Percentiles rank a stretch among this genome's conserved stretches.
Conservation (phyloP, 2,797 vertebrate species). For the Muscicapa striata region DNA sequence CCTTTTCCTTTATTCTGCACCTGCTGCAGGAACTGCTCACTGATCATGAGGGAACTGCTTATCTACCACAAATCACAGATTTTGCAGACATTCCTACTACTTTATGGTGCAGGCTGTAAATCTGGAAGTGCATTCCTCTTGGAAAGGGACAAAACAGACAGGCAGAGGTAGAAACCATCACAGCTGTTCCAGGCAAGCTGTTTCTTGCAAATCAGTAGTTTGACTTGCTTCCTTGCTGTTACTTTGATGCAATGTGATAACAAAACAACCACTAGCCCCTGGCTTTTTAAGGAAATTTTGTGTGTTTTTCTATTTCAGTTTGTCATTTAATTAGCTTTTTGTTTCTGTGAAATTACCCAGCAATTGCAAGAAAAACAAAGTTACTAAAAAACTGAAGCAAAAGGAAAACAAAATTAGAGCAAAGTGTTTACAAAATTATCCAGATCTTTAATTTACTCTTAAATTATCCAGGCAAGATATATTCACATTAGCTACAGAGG, state of each 20-base stretch:
- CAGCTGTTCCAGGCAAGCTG: background rate
- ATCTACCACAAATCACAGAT: background rate
- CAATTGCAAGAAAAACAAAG: background rate
- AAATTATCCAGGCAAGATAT: background rate
- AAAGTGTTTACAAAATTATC: background rate
- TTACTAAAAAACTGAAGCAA: background rate
- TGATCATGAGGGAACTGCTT: background rate
- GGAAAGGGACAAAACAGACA: background rate
- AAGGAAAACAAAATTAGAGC: background rate
- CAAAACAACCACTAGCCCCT: background rate
- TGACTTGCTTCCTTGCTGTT: background rate
- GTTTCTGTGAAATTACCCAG: slow-evolving; percentile 3
- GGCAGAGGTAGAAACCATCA: background rate
- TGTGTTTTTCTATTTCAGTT: background rate
- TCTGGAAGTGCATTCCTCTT: background rate
- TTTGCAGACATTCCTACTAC: background rate
- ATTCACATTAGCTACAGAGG: background rate
- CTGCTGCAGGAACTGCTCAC: background rate
- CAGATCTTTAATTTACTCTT: background rate
- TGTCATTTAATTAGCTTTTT: background rate
- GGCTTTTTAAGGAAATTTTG: background rate
- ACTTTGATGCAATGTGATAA: background rate
- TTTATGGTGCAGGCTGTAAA: background rate
- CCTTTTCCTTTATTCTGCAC: background rate
- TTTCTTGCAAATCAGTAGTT: background rate